Evolutionary conservation across 2,888 invertebrate genomes (phyloP).

Genomic region (Xestoiulus laeticollis): DNA sequence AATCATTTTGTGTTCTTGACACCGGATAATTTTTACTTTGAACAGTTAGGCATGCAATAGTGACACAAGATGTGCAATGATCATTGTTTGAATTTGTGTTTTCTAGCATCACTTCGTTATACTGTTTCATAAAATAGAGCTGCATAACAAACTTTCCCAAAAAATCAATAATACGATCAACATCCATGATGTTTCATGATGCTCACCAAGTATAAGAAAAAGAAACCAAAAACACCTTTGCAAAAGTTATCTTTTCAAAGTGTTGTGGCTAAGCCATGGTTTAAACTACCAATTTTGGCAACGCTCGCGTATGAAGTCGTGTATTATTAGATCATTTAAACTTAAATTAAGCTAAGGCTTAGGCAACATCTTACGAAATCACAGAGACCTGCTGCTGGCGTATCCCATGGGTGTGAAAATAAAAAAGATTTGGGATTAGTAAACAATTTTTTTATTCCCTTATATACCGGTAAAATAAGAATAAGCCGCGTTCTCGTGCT

Average conservation of each 20-base stretch:
- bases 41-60: no score
- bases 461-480: neutral
- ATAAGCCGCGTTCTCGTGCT: neutral
- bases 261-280: neutral
- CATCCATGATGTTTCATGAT: no score
- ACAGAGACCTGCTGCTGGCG: neutral
- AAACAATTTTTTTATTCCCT: neutral
- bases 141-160: no score
- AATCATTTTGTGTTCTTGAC: no score
- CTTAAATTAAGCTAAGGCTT: neutral
- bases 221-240: no score
- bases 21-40: no score
- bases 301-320: neutral
- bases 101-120: no score
- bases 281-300: neutral
- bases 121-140: no score
- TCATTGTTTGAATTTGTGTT: no score
- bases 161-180: no score
- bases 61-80: no score
- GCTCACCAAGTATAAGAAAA: no score
- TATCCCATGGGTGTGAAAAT: neutral
- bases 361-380: conserved; percentile 5
- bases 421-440: neutral
- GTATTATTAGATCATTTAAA: conserved; percentile 26
- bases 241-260: neutral